A percentile compares a stretch with the other conserved stretches of the same genome.
These are phyloP conservation scores for Holacanthus passer DNA, from an alignment of 2,113 vertebrate genomes.

Conservation along the genomic window DNA sequence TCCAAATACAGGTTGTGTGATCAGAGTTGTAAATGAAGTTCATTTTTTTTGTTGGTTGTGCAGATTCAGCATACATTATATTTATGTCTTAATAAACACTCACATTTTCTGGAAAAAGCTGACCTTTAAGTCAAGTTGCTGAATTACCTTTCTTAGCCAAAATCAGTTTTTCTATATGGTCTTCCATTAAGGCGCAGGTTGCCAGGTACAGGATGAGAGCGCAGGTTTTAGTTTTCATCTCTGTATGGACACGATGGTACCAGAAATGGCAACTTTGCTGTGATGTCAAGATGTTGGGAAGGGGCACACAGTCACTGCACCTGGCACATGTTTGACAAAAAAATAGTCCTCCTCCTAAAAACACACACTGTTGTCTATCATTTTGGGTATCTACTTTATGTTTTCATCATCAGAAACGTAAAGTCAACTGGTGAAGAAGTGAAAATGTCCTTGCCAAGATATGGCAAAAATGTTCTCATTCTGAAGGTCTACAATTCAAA, in stretches of 20 bases:
- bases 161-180: background rate
- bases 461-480: conserved; percentile 8
- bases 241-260: background rate
- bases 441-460: background rate
- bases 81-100: background rate
- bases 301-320: background rate
- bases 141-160: too few relatives aligned
- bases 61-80: background rate
- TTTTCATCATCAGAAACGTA: background rate
- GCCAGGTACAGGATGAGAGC: background rate
- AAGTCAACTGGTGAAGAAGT: background rate
- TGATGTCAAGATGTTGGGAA: background rate
- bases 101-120: background rate
- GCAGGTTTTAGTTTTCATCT: background rate
- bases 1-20: background rate
- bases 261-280: background rate
- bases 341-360: background rate
- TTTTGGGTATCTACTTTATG: background rate
- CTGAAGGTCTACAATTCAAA: conserved; percentile 8
- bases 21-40: background rate
- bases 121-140: too few relatives aligned
- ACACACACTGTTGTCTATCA: background rate
- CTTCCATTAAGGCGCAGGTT: background rate
- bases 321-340: background rate
- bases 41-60: background rate